Evolutionary conservation across 2,888 invertebrate species (phyloP), one percentile per base, ranked within the genome.

Genomic region (Monoplex corrugatus): DNA sequence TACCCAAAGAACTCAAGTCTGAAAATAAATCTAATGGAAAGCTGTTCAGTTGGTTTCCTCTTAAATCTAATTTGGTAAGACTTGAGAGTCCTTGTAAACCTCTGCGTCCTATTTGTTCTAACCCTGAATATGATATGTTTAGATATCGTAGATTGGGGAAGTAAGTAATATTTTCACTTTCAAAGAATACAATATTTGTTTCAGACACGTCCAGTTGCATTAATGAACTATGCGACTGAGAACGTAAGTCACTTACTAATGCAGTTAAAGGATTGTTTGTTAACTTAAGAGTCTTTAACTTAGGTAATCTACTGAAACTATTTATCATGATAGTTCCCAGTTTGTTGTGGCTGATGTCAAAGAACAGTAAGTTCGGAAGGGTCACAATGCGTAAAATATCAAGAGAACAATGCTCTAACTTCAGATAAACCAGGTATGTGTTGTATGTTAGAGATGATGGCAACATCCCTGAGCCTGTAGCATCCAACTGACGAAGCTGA

Each of bases 1-100:
- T 6, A 28, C n/a, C n/a, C 28, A 68, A 28, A 1, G 6, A 28
- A 68, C 28, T 1, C 0, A 6, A 16, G 6, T 28, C 6, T 68
- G 63, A 68, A 28, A 68, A 68, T n/a, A 68, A 68, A 68, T 68
- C 63, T n/a, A 68, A 68, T 28, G 63, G 63, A 68, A 68, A 68
- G 28, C 28, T 28, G n/a, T 16, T 68, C 23, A 68, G 0, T 16
- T 23, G 63, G 28, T 68, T 68, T 6, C 28, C 19, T 28, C 63
- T 68, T 28, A 68, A 28, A 2, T 68, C 63, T n/a, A 68, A n/a
- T 68, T 68, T n/a, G n/a, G 28, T 23, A 0, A 68, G 63, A 28
- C n/a, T 28, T 28, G 63, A n/a, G 28, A 68, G 23, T 23, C 8
- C n/a, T 68, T 68, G 23, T 6, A 68, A 68, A n/a, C 63, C 63